These are phyloP conservation scores for Fabriciana adippe DNA, from an alignment of 2,888 invertebrate genomes.

Conservation along the genomic window DNA sequence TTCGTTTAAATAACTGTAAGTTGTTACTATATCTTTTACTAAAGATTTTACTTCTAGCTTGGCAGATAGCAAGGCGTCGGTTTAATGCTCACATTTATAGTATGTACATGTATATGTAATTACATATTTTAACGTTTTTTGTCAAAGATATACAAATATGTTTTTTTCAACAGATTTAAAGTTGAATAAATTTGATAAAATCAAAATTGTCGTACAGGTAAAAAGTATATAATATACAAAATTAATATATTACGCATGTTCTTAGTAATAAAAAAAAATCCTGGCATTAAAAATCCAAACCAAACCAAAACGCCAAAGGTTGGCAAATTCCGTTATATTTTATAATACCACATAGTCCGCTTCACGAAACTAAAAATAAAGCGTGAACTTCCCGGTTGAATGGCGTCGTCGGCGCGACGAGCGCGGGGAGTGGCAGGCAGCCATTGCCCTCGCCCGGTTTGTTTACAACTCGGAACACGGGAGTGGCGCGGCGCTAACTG, in stretches of 20 bases:
- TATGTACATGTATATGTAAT: not conserved
- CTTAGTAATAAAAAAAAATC: too few relatives aligned
- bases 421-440: slow-evolving; percentile 77
- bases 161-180: too few relatives aligned
- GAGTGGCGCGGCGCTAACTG: slow-evolving; percentile 53
- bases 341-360: slow-evolving; percentile 53
- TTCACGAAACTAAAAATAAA: slow-evolving; percentile 78
- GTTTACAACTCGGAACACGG: slow-evolving; percentile 72
- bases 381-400: slow-evolving; percentile 81
- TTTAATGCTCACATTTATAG: not conserved
- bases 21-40: slow-evolving; percentile 8
- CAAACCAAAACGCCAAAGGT: not conserved
- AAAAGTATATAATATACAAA: too few relatives aligned
- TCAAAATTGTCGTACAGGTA: too few relatives aligned
- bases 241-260: too few relatives aligned
- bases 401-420: slow-evolving; percentile 68
- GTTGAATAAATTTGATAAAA: too few relatives aligned
- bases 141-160: too few relatives aligned
- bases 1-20: slow-evolving; percentile 28
- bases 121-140: too few relatives aligned
- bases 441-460: slow-evolving; percentile 81
- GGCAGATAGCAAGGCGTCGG: not conserved
- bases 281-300: too few relatives aligned
- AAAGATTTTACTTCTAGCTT: too few relatives aligned
- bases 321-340: slow-evolving; percentile 44